These are phyloP conservation scores for Scaeva pyrastri DNA, from an alignment of 2,888 invertebrate species.

Conservation along the genomic window DNA sequence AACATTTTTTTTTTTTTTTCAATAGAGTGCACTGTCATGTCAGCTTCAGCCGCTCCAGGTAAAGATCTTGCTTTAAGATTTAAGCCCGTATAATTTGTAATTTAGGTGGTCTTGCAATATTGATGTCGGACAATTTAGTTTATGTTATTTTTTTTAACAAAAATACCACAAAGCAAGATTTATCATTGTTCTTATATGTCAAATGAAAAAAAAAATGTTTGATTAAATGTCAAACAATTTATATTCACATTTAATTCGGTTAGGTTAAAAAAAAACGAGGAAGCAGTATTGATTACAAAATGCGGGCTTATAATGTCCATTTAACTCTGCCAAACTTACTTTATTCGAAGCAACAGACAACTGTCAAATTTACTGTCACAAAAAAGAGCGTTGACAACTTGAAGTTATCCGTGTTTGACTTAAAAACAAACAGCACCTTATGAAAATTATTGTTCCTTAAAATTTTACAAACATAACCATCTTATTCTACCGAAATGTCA, in stretches of 20 bases:
- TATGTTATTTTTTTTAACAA: slow-evolving; percentile 35
- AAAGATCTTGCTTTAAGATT: slow-evolving; percentile 23
- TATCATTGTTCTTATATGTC: slow-evolving; percentile 7
- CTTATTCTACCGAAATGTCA: too few relatives aligned
- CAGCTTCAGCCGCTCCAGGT: slow-evolving; percentile 5
- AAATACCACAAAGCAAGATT: slow-evolving; percentile 57
- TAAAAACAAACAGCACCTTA: too few relatives aligned
- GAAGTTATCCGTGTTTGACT: too few relatives aligned
- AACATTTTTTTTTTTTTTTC: slow-evolving; percentile 10
- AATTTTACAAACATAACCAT: too few relatives aligned
- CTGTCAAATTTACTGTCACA: too few relatives aligned
- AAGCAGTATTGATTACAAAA: slow-evolving; percentile 28
- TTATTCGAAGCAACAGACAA: too few relatives aligned
- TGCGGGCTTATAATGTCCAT: slow-evolving; percentile 39
- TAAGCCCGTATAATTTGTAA: slow-evolving; percentile 48
- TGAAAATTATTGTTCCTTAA: too few relatives aligned
- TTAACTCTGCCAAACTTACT: too few relatives aligned
- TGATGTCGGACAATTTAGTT: slow-evolving; percentile 31
- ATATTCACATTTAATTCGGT: slow-evolving; percentile 39
- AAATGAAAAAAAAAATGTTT: slow-evolving; percentile 14
- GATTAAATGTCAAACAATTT: slow-evolving; percentile 68
- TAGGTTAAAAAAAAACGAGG: slow-evolving; percentile 27
- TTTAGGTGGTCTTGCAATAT: slow-evolving; percentile 44
- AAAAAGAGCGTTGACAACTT: too few relatives aligned
- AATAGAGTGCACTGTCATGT: slow-evolving; percentile 3